Evolutionary conservation across 2,797 vertebrate genomes (phyloP), one percentile per base, ranked within the genome.

Genomic region (Anguilla anguilla): DNA sequence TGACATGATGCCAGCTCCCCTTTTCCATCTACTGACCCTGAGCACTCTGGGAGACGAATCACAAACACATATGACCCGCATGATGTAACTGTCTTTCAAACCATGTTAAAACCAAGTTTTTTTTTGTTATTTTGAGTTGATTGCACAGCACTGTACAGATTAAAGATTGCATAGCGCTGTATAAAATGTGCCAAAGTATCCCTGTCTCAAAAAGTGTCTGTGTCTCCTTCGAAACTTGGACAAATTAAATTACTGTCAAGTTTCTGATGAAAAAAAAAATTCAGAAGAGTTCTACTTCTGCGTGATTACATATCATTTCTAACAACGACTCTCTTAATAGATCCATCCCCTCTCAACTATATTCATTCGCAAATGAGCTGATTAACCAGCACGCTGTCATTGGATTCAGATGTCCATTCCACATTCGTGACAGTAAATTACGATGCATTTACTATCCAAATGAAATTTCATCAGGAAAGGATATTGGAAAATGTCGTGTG

Each of bases 341-440:
- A 96, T 96, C 95, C 51, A 88, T 88, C 84, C 74, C 83, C 72
- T 55, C 83, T 85, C 49, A 86, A 74, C 83, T 96, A 95, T 95
- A 96, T 96, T 96, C 95, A 94, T 96, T 96, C 95, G 95, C 95
- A 96, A 97, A 97, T 96, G 95, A 97, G 95, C 96, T 97, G 96
- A 97, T 97, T 97, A 97, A 95, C 95, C 95, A 96, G 95, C 95
- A 95, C 95, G 95, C 95, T 96, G 96, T 96, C 96, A 95, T 96
- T 96, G 95, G 95, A 95, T 96, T 96, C 95, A 95, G 96, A 96
- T 95, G 94, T 95, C 96, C 95, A 97, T 96, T 97, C 96, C 96
- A 96, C 96, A 96, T 97, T 96, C 96, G 96, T 97, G 96, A 96
- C 95, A 95, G 96, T 96, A 96, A 97, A 97, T 97, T 96, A 97